A percentile compares a stretch with the other conserved stretches of the same genome.
phyloP scores from a whole-genome alignment of 2,888 invertebrate species.

The Anoplius nigerrimus region DNA sequence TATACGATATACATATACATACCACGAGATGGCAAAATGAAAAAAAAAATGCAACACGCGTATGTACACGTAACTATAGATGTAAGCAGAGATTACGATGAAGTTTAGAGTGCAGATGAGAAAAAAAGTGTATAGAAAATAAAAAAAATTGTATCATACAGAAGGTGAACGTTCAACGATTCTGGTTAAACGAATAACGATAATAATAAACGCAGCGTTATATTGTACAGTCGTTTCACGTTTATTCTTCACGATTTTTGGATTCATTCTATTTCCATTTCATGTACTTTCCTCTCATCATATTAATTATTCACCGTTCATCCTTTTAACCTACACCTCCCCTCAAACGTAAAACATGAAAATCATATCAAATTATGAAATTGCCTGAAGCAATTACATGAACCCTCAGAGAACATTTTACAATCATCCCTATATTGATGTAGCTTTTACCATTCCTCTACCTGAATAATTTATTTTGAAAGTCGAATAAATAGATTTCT shows the following conservation, averaged over 20 bases:
- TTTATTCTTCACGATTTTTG: not conserved
- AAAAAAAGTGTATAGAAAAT: conserved; percentile 63
- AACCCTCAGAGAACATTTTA: too few species aligned
- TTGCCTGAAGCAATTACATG: too few species aligned
- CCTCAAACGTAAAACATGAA: too few species aligned
- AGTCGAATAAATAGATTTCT: too few species aligned
- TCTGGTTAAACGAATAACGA: conserved; percentile 68
- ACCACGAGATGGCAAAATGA: conserved; percentile 19
- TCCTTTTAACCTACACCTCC: too few species aligned
- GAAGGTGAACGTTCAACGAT: conserved; percentile 63
- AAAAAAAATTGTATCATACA: conserved; percentile 65
- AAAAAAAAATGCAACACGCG: conserved; percentile 14
- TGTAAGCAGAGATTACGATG: conserved; percentile 10
- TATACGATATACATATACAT: conserved; percentile 33
- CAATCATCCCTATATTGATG: too few species aligned
- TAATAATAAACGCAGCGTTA: conserved; percentile 72
- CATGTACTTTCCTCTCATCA: not conserved
- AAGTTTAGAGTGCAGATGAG: conserved; percentile 12
- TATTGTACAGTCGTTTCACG: conserved; percentile 62
- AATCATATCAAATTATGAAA: too few species aligned
- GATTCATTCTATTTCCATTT: not conserved
- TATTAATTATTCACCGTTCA: too few species aligned
- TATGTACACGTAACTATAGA: conserved; percentile 14
- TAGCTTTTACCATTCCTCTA: too few species aligned
- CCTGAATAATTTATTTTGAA: too few species aligned